phyloP scores from a whole-genome alignment of 2,888 invertebrate genomes.

The Acrobasis repandana region DNA sequence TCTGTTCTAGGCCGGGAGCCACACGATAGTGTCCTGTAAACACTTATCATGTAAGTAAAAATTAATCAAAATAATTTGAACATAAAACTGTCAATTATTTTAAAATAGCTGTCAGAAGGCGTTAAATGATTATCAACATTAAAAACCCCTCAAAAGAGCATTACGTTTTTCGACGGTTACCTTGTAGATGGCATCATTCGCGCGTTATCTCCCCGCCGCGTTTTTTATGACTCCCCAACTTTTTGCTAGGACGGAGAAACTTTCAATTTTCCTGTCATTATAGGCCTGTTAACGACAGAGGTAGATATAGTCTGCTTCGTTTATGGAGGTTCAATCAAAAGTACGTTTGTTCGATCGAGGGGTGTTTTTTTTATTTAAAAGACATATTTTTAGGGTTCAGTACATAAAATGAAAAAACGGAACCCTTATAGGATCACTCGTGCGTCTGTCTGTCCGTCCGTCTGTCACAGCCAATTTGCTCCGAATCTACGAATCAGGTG shows the following conservation, averaged over 20 bases:
- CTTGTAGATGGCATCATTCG: conserved; percentile 44
- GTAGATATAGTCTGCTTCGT: conserved; percentile 37
- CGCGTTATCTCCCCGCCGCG: conserved; percentile 56
- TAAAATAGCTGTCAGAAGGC: not conserved
- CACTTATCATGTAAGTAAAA: too few relatives aligned
- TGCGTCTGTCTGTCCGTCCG: too few relatives aligned
- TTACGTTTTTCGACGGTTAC: conserved; percentile 13
- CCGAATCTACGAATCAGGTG: too few relatives aligned
- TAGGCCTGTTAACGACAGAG: conserved; percentile 60
- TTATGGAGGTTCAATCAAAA: conserved; percentile 57
- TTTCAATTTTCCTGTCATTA: conserved; percentile 80
- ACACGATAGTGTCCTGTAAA: too few relatives aligned
- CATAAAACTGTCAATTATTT: not conserved
- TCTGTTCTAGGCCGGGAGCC: too few relatives aligned
- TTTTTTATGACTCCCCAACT: conserved; percentile 65
- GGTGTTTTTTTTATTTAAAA: conserved; percentile 34
- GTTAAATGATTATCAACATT: conserved; percentile 5
- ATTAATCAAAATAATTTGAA: not conserved
- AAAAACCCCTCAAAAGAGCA: conserved; percentile 8
- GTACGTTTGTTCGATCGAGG: conserved; percentile 60
- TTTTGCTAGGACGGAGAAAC: conserved; percentile 58
- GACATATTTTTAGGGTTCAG: too few relatives aligned
- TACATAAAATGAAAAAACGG: too few relatives aligned
- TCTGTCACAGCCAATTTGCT: too few relatives aligned
- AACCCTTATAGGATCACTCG: too few relatives aligned